These are phyloP conservation scores for Nesogale talazaci DNA, from an alignment of 2,113 vertebrate genomes.

Conservation along the genomic window DNA sequence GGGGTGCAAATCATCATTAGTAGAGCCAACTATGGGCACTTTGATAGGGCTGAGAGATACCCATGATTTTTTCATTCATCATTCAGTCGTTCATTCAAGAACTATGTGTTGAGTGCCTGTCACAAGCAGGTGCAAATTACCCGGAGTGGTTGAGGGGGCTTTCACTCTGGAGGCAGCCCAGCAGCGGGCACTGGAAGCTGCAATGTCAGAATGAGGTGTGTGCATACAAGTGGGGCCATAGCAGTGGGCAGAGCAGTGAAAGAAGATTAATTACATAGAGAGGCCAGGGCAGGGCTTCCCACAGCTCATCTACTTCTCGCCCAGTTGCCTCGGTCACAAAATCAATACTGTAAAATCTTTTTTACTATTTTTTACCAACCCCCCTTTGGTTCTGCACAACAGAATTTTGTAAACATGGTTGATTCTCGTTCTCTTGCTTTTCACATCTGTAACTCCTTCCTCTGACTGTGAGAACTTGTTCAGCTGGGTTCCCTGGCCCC, in stretches of 20 bases:
- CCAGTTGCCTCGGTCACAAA: too few species aligned
- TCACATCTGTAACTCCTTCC: too few species aligned
- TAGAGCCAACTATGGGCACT: not conserved
- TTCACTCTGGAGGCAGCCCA: not conserved
- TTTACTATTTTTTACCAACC: too few species aligned
- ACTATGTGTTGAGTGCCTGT: not conserved
- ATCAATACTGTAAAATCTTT: too few species aligned
- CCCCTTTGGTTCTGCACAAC: too few species aligned
- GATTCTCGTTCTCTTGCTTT: too few species aligned
- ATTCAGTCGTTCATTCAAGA: not conserved
- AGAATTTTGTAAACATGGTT: too few species aligned
- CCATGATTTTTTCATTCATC: not conserved
- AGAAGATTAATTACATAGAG: not conserved
- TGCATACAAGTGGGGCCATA: too few species aligned
- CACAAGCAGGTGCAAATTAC: not conserved
- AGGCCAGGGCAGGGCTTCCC: not conserved
- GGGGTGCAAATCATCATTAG: not conserved
- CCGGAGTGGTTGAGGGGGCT: too few species aligned
- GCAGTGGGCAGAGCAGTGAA: not conserved
- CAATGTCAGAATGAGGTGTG: not conserved
- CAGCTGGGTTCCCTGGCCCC: too few species aligned
- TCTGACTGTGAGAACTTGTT: too few species aligned
- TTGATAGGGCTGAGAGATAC: not conserved
- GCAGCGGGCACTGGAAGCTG: not conserved
- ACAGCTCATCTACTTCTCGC: too few species aligned